Conservation (phyloP, 2,797 vertebrate species). For the Gymnocypris eckloni region DNA sequence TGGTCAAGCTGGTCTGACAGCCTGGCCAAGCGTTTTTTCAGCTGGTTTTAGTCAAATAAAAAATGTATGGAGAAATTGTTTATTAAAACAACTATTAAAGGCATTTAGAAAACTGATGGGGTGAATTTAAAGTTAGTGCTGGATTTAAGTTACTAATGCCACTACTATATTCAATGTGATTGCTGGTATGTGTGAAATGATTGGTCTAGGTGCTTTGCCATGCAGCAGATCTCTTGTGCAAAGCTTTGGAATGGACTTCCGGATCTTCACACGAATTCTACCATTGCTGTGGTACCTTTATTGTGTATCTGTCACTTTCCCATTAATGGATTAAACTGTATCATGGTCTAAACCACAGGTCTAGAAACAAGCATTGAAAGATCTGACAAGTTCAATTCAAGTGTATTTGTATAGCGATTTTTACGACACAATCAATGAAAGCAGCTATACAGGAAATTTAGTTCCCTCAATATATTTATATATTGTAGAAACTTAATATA, state of each 20-base stretch:
- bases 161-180: not conserved
- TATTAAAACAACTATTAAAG: not conserved
- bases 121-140: not conserved
- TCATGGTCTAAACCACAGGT: not conserved
- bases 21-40: not conserved
- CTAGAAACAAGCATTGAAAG: not conserved
- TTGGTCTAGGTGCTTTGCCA: not conserved
- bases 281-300: constrained; percentile 9
- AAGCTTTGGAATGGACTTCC: not conserved
- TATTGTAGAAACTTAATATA: too few relatives aligned
- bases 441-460: too few relatives aligned
- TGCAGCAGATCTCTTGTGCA: constrained; percentile 26
- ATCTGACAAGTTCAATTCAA: not conserved
- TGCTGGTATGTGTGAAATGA: constrained; percentile 22
- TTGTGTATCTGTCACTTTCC: constrained; percentile 12
- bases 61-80: not conserved
- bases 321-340: not conserved
- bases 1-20: not conserved
- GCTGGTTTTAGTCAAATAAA: not conserved
- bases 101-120: not conserved
- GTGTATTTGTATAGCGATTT: too few relatives aligned
- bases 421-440: too few relatives aligned
- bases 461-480: too few relatives aligned
- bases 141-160: not conserved
- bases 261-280: not conserved